These are phyloP conservation scores for Syrrhaptes paradoxus DNA, from an alignment of 2,113 vertebrate genomes.

Conservation along the genomic window DNA sequence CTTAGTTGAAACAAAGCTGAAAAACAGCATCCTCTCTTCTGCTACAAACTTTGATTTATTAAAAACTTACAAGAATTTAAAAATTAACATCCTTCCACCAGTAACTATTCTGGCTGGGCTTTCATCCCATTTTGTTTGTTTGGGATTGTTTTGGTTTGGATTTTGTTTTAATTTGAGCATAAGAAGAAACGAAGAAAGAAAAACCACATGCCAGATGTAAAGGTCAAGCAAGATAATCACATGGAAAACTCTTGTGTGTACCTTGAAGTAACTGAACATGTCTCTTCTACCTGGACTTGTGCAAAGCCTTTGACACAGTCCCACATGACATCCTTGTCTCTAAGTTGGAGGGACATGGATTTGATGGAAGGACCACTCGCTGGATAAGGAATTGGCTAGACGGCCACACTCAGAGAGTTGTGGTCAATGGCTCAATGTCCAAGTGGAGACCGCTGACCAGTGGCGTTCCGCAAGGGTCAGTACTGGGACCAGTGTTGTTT, in stretches of 20 bases:
- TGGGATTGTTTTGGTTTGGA: no score
- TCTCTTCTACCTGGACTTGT: background rate
- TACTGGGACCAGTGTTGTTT: no score
- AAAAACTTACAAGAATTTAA: background rate
- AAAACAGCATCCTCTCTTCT: background rate
- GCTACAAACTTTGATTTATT: background rate
- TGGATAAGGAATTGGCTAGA: no score
- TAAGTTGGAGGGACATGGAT: no score
- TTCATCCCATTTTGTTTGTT: background rate
- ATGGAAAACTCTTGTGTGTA: background rate
- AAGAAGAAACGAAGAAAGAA: background rate
- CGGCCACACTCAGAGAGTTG: no score
- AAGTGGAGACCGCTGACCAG: no score
- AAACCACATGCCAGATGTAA: background rate
- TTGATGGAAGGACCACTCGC: no score
- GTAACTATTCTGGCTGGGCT: background rate
- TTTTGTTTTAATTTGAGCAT: background rate
- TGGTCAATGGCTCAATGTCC: no score
- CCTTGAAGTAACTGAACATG: background rate
- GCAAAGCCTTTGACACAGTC: no score
- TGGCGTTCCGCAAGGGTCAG: no score
- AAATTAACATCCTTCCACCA: background rate
- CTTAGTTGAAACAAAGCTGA: no score
- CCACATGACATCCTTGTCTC: no score
- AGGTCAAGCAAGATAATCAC: background rate